Evolutionary conservation across 2,113 vertebrate species (phyloP).

Genomic region (Indri indri): DNA sequence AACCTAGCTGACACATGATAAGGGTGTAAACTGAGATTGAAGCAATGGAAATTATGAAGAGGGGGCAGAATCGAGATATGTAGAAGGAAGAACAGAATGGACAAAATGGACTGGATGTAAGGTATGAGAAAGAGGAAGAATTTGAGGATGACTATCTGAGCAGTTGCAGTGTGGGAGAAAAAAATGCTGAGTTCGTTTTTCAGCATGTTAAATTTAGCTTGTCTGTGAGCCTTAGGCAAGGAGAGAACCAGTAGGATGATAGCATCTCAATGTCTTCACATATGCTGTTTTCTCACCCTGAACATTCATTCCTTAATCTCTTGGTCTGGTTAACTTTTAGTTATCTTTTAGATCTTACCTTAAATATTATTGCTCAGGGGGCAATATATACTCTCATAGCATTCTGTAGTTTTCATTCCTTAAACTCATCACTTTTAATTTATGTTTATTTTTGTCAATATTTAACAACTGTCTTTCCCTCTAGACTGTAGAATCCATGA

Average conservation of each 20-base stretch:
- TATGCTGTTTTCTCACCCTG: background rate
- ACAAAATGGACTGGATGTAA: background rate
- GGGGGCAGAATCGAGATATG: background rate
- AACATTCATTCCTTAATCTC: background rate
- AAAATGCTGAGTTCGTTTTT: background rate
- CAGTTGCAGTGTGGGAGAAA: background rate
- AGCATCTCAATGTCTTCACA: background rate
- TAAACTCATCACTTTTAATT: background rate
- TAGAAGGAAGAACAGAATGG: background rate
- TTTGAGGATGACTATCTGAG: background rate
- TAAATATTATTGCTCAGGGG: background rate
- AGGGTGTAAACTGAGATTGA: background rate
- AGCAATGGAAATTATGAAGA: background rate
- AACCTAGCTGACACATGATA: background rate
- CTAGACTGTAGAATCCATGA: background rate
- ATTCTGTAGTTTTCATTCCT: conserved; percentile 19
- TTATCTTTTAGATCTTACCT: background rate
- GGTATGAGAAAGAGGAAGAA: background rate
- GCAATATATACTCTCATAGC: background rate
- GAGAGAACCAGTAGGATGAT: background rate
- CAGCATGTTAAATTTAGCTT: background rate
- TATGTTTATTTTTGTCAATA: background rate
- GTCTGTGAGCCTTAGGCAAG: background rate
- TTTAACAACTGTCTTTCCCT: background rate
- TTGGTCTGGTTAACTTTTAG: background rate